Conservation (phyloP, 1,140 invertebrate genomes). For the Heliconius hermathena region DNA sequence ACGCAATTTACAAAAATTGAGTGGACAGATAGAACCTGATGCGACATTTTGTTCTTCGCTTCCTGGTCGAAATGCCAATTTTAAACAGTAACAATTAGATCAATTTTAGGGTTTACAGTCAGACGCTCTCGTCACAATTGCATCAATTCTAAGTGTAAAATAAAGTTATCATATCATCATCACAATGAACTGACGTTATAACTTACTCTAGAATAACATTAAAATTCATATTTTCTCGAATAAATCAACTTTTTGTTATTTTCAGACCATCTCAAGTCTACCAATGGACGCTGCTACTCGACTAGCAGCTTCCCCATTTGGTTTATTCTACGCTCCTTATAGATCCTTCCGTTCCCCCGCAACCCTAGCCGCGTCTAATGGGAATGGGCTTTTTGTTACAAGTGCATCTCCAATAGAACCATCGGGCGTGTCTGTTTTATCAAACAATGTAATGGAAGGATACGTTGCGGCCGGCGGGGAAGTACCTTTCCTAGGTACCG, state of each 20-base stretch:
- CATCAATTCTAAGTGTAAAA: not conserved
- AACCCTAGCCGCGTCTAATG: slow-evolving; percentile 37
- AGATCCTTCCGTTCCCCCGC: slow-evolving; percentile 10
- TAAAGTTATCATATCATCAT: not conserved
- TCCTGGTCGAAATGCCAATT: too few species aligned
- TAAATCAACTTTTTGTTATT: not conserved
- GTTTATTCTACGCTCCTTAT: not conserved
- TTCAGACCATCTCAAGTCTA: slow-evolving; percentile 21
- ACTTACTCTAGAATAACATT: not conserved
- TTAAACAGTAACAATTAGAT: too few species aligned
- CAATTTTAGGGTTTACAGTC: too few species aligned
- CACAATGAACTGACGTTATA: not conserved
- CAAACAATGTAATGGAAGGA: slow-evolving; percentile 51
- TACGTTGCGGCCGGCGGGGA: slow-evolving; percentile 35
- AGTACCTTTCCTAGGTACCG: slow-evolving; percentile 53
- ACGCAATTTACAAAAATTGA: too few species aligned
- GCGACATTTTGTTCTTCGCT: too few species aligned
- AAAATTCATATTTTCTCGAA: not conserved
- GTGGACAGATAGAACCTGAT: not conserved
- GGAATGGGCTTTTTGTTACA: slow-evolving; percentile 40
- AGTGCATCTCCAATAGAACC: slow-evolving; percentile 50
- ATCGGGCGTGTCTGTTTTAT: slow-evolving; percentile 41
- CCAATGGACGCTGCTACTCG: slow-evolving; percentile 17
- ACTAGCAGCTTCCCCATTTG: slow-evolving; percentile 14
- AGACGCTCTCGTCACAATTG: too few species aligned